phyloP scores from a whole-genome alignment of 2,888 invertebrate species.

The Cotesia congregata region DNA sequence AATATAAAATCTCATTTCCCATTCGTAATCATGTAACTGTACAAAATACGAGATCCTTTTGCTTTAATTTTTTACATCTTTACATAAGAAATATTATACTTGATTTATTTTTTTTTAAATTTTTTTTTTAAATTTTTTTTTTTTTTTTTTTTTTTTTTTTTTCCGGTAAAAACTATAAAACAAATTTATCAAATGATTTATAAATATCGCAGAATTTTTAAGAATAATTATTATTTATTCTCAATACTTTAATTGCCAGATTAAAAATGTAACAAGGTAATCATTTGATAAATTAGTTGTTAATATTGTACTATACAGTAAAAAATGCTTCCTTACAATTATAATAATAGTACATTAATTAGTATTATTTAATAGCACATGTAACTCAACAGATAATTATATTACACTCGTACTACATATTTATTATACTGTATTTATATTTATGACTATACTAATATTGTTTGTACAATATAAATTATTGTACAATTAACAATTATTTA shows the following conservation, averaged over 20 bases:
- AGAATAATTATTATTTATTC: slow-evolving; percentile 9
- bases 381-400: slow-evolving; percentile 18
- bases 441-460: slow-evolving; percentile 13
- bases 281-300: slow-evolving; percentile 14
- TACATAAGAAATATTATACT: not conserved
- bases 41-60: slow-evolving; percentile 22
- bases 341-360: not conserved
- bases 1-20: not conserved
- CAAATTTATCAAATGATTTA: slow-evolving; percentile 1
- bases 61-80: not conserved
- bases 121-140: too few species aligned
- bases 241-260: not conserved
- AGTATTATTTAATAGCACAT: not conserved
- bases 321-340: not conserved
- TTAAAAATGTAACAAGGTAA: not conserved
- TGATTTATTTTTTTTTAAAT: not conserved
- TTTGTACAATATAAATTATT: slow-evolving; percentile 33
- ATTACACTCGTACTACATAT: slow-evolving; percentile 1
- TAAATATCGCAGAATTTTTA: not conserved
- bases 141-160: not conserved
- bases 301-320: not conserved
- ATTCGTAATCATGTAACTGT: slow-evolving; percentile 2
- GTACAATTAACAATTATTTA: slow-evolving; percentile 29
- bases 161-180: not conserved
- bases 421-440: slow-evolving; percentile 17